These are phyloP conservation scores for Leucophora obtusa DNA, from an alignment of 2,888 invertebrate genomes.

Conservation along the genomic window DNA sequence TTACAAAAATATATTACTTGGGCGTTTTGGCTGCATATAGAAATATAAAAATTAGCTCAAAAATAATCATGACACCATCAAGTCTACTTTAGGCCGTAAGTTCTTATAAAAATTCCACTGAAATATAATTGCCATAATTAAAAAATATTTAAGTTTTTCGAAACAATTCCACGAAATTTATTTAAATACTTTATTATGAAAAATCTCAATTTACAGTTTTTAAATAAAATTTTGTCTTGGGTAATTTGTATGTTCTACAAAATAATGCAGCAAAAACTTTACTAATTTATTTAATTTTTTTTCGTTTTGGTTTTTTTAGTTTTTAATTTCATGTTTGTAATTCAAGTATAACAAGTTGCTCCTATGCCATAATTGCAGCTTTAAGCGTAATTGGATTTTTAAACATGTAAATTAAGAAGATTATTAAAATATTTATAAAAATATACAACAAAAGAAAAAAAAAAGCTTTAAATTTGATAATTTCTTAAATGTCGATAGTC, in stretches of 20 bases:
- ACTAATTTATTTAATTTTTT: background rate
- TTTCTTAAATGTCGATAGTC: too few relatives aligned
- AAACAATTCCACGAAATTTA: background rate
- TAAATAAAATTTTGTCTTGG: too few relatives aligned
- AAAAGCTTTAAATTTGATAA: too few relatives aligned
- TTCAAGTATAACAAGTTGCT: conserved; percentile 59
- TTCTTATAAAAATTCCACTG: background rate
- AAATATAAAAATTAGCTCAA: conserved; percentile 18
- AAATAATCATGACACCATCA: conserved; percentile 60
- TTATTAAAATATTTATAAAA: background rate
- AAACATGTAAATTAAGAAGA: conserved; percentile 58
- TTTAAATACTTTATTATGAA: background rate
- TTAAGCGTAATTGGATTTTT: conserved; percentile 59
- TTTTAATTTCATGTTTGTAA: conserved; percentile 60
- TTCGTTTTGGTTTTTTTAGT: conserved; percentile 13
- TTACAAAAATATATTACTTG: conserved; percentile 9
- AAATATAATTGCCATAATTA: conserved; percentile 2
- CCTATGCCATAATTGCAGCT: conserved; percentile 57
- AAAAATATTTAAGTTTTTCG: background rate
- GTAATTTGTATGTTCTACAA: too few relatives aligned
- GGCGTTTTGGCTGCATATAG: conserved; percentile 34
- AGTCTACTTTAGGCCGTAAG: conserved; percentile 33
- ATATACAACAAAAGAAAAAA: too few relatives aligned
- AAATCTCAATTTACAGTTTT: background rate
- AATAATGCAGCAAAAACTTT: background rate